phyloP scores from a whole-genome alignment of 2,888 invertebrate genomes.

The Netelia inedita region DNA sequence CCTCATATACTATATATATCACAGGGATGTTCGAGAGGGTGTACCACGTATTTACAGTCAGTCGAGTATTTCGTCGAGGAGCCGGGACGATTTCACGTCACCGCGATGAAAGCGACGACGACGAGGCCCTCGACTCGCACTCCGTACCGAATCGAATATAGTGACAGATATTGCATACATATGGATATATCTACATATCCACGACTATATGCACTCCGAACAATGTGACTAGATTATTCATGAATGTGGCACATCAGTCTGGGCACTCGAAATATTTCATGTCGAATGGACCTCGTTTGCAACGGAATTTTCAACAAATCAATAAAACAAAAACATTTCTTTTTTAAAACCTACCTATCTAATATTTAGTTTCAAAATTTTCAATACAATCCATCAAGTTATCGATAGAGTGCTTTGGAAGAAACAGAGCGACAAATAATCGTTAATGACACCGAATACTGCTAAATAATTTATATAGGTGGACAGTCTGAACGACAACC shows the following conservation, averaged over 20 bases:
- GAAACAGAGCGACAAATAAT: no score
- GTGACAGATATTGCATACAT: not conserved
- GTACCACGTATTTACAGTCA: conserved; percentile 12
- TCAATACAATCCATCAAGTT: no score
- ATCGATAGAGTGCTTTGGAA: no score
- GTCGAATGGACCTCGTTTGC: not conserved
- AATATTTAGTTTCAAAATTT: no score
- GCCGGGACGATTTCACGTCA: conserved; percentile 50
- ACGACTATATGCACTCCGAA: conserved; percentile 12
- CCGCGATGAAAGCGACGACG: conserved; percentile 44
- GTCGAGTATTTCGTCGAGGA: conserved; percentile 53
- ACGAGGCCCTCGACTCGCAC: conserved; percentile 45
- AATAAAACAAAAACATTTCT: not conserved
- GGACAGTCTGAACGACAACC: no score
- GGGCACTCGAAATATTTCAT: not conserved
- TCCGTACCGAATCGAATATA: conserved; percentile 6
- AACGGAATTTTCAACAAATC: not conserved
- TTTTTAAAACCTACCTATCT: no score
- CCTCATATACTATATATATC: conserved; percentile 31
- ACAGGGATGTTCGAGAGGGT: conserved; percentile 44
- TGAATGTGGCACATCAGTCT: conserved; percentile 45
- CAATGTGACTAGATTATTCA: conserved; percentile 34
- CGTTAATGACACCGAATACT: no score
- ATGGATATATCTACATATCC: not conserved
- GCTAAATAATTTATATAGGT: no score